Percentiles rank a stretch among this genome's conserved stretches.
Conservation (phyloP, 2,113 vertebrate genomes). For the Ariopsis seemanni region DNA sequence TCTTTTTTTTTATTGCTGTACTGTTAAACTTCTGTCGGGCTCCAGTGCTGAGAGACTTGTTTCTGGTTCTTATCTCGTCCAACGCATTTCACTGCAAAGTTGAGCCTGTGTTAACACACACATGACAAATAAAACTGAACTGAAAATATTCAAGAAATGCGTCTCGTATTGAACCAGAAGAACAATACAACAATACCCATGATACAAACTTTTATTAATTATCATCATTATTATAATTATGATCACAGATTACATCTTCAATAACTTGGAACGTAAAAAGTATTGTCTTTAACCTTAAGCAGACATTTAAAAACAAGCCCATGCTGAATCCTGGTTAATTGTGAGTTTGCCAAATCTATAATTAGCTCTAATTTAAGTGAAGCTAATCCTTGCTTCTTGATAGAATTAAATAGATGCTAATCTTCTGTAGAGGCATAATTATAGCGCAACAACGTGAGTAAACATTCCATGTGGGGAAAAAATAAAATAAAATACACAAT, state of each 20-base stretch:
- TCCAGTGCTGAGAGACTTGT: too few species aligned
- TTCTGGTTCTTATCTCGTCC: too few species aligned
- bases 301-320: not conserved
- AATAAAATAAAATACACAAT: not conserved
- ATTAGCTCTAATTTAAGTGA: constrained; percentile 16
- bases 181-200: not conserved
- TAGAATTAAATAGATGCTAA: constrained; percentile 30
- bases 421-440: constrained; percentile 9
- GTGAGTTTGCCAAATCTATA: not conserved
- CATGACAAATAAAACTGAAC: too few species aligned
- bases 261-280: not conserved
- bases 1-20: too few species aligned
- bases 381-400: constrained; percentile 15
- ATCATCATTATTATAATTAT: not conserved
- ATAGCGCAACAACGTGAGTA: not conserved
- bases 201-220: not conserved
- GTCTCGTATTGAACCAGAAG: not conserved
- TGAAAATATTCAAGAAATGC: not conserved
- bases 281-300: not conserved
- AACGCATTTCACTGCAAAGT: too few species aligned
- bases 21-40: too few species aligned
- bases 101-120: too few species aligned
- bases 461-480: not conserved
- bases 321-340: not conserved
- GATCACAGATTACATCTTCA: not conserved